phyloP scores from a whole-genome alignment of 2,113 vertebrate species.

The Aphyosemion australe region DNA sequence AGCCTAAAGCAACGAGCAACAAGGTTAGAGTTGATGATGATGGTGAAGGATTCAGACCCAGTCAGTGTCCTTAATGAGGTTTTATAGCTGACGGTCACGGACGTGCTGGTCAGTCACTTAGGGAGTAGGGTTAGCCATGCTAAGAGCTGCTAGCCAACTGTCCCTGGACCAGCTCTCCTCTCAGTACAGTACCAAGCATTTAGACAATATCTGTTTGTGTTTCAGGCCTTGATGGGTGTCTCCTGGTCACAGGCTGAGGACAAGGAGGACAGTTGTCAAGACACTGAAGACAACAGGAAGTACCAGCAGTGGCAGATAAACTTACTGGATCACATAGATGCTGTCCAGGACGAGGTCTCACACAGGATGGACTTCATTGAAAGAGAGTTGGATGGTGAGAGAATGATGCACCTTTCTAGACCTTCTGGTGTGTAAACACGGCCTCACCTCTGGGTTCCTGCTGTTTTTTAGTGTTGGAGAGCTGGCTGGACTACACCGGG shows the following conservation, averaged over 20 bases:
- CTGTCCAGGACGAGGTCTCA: constrained; percentile 92
- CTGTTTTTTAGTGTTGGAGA: constrained; percentile 86
- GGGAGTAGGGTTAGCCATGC: no score
- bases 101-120: no score
- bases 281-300: constrained; percentile 79
- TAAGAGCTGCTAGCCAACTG: no score
- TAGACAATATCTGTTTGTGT: neutral
- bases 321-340: constrained; percentile 91
- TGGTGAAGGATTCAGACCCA: no score
- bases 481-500: constrained; percentile 96
- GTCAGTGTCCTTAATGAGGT: no score
- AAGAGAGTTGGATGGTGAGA: constrained; percentile 90
- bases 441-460: neutral
- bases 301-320: constrained; percentile 96
- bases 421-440: neutral
- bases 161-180: no score
- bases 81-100: no score
- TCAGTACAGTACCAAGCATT: constrained; percentile 1
- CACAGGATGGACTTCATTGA: constrained; percentile 98
- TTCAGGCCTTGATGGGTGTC: constrained; percentile 37
- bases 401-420: neutral
- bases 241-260: constrained; percentile 53
- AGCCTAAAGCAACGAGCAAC: constrained; percentile 75
- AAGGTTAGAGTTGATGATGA: constrained; percentile 77
- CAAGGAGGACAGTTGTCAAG: constrained; percentile 76